These are phyloP conservation scores for Glyphotaelius pellucidus DNA, from an alignment of 2,888 invertebrate species.

Conservation along the genomic window DNA sequence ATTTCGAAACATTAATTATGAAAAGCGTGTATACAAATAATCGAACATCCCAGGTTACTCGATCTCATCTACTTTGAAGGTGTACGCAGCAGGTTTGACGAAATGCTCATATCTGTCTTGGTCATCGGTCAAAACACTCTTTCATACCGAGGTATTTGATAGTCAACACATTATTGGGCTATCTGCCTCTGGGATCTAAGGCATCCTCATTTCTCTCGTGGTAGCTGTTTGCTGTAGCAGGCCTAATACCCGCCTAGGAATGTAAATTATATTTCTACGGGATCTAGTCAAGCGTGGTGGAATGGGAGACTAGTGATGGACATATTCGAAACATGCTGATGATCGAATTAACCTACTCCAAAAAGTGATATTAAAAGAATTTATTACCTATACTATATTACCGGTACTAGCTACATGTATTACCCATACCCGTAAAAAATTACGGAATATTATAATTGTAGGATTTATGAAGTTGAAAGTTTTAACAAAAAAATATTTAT, in stretches of 20 bases:
- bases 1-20: background rate
- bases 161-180: slow-evolving; percentile 43
- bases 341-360: too few species aligned
- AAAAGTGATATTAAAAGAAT: background rate
- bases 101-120: slow-evolving; percentile 24
- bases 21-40: background rate
- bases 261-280: background rate
- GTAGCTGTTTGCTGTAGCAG: slow-evolving; percentile 14
- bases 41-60: background rate
- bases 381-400: too few species aligned
- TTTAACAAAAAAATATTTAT: too few species aligned
- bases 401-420: too few species aligned
- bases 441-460: too few species aligned
- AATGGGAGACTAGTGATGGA: background rate
- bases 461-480: too few species aligned
- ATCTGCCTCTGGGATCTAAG: slow-evolving; percentile 19
- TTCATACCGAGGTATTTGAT: slow-evolving; percentile 16
- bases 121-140: slow-evolving; percentile 31
- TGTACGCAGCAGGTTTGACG: background rate
- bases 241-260: background rate
- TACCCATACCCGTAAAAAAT: too few species aligned
- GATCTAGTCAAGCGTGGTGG: background rate
- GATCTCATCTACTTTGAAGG: background rate
- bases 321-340: background rate
- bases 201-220: slow-evolving; percentile 31